These are phyloP conservation scores for Rhopalosiphum padi DNA, from an alignment of 1,140 invertebrate species.

Conservation along the genomic window DNA sequence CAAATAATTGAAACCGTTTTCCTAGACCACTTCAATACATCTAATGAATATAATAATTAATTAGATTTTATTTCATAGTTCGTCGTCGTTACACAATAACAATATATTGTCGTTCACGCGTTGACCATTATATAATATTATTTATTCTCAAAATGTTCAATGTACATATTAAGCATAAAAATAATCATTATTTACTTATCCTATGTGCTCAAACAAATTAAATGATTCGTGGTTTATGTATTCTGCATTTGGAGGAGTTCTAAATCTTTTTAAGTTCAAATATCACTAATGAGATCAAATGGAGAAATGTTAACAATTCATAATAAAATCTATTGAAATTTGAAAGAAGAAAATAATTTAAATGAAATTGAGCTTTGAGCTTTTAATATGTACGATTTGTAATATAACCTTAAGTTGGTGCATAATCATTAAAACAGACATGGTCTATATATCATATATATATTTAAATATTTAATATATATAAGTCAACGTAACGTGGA, in stretches of 20 bases:
- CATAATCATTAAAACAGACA: constrained; percentile 47
- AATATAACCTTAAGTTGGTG: constrained; percentile 46
- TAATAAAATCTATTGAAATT: constrained; percentile 49
- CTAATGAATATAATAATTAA: constrained; percentile 8
- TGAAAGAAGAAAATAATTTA: constrained; percentile 49
- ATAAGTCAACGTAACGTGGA: constrained; percentile 2
- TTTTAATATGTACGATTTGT: constrained; percentile 36
- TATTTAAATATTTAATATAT: not conserved
- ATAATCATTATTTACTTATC: constrained; percentile 37
- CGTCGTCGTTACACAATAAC: not conserved
- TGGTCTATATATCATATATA: constrained; percentile 34
- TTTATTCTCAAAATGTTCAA: constrained; percentile 24
- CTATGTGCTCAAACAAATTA: constrained; percentile 1
- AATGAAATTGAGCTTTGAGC: constrained; percentile 47
- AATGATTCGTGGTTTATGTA: constrained; percentile 18
- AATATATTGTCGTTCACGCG: constrained; percentile 2
- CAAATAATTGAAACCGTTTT: constrained; percentile 17
- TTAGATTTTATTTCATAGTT: not conserved
- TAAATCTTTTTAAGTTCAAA: constrained; percentile 36
- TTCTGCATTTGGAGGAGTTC: not conserved
- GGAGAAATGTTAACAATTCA: constrained; percentile 41
- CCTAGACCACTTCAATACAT: not conserved
- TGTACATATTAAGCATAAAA: constrained; percentile 29
- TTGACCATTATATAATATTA: constrained; percentile 18
- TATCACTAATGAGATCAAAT: constrained; percentile 57